Percentiles rank a stretch among this genome's conserved stretches.
Evolutionary conservation across 2,797 vertebrate species (phyloP).

Genomic region (Pangasius larnaudii): DNA sequence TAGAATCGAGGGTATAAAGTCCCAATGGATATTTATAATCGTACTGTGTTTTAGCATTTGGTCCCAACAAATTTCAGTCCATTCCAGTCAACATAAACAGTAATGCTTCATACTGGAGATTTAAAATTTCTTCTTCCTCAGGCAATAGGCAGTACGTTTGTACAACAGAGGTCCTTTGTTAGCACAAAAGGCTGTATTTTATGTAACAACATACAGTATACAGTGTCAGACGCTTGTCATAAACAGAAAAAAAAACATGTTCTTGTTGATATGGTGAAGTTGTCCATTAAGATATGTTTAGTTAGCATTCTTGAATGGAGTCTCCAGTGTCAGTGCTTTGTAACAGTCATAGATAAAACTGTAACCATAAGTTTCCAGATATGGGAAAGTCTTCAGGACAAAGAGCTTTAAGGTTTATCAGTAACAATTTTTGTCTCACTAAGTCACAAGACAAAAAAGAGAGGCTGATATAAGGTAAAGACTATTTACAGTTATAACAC

Average conservation of each 20-base stretch:
- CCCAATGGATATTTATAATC: slow-evolving; percentile 8
- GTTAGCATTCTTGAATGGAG: background rate
- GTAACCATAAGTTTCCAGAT: background rate
- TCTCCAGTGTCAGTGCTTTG: background rate
- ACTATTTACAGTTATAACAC: background rate
- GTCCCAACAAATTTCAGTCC: background rate
- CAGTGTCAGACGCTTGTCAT: background rate
- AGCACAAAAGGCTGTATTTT: background rate
- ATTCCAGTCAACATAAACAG: slow-evolving; percentile 9
- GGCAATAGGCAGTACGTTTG: background rate
- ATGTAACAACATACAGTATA: background rate
- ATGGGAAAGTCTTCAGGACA: background rate
- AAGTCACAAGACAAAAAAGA: background rate
- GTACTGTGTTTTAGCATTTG: slow-evolving; percentile 18
- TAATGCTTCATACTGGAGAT: background rate
- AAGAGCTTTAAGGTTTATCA: background rate
- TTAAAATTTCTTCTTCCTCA: background rate
- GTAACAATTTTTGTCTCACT: background rate
- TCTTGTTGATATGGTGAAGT: background rate
- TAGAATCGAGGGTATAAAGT: background rate
- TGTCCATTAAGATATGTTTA: background rate
- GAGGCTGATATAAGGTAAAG: background rate
- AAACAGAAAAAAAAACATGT: background rate
- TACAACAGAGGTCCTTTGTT: background rate
- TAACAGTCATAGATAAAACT: background rate